phyloP scores from a whole-genome alignment of 2,888 invertebrate species.

The Netelia inedita region DNA sequence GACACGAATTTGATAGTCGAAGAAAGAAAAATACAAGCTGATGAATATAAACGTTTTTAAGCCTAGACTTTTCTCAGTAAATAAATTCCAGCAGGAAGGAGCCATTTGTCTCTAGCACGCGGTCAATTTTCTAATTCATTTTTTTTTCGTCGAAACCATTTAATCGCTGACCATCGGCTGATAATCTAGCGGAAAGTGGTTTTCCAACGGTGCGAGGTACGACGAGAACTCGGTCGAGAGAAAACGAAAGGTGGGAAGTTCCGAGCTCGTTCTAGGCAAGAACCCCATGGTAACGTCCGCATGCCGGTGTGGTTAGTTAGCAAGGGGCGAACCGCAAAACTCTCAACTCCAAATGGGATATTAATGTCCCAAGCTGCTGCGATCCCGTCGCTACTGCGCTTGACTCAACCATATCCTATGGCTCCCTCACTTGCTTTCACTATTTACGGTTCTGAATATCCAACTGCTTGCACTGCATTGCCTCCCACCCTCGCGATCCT shows the following conservation, averaged over 20 bases:
- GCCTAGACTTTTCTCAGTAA: not conserved
- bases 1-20: not conserved
- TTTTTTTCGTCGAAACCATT: constrained; percentile 9
- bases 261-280: constrained; percentile 14
- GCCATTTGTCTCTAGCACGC: too few species aligned
- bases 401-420: constrained; percentile 29
- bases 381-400: constrained; percentile 49
- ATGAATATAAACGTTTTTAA: not conserved
- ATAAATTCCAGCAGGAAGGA: not conserved
- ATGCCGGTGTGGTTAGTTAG: constrained; percentile 57
- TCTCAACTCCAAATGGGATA: constrained; percentile 82
- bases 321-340: constrained; percentile 76
- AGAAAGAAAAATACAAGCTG: not conserved
- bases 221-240: constrained; percentile 20
- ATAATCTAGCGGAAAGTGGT: constrained; percentile 51
- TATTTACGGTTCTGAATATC: constrained; percentile 64
- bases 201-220: constrained; percentile 27
- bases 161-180: constrained; percentile 20
- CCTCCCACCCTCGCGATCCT: not conserved
- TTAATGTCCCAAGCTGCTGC: constrained; percentile 77
- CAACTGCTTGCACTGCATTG: constrained; percentile 39
- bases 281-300: constrained; percentile 36
- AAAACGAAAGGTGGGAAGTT: constrained; percentile 49
- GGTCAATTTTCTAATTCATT: too few species aligned
- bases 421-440: constrained; percentile 43